Percentiles rank a stretch among this genome's conserved stretches.
phyloP scores from a whole-genome alignment of 2,113 vertebrate species.

The Calypte anna region DNA sequence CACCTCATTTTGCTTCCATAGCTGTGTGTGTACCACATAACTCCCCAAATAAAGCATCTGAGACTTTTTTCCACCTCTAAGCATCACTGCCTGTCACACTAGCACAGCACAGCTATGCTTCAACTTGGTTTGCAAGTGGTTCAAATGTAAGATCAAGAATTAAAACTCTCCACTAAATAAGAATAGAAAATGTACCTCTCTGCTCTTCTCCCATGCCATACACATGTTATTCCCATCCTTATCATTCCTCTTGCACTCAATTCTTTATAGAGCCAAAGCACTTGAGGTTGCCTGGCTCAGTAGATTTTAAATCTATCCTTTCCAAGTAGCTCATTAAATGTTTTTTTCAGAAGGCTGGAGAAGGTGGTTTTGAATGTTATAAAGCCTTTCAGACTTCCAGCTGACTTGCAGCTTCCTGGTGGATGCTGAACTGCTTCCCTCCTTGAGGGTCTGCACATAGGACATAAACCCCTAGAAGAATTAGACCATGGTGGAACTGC shows the following conservation, averaged over 20 bases:
- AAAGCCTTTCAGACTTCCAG: neutral
- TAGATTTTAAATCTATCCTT: neutral
- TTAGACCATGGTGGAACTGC: neutral
- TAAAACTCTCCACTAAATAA: neutral
- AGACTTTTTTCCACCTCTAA: neutral
- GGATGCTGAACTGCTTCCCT: neutral
- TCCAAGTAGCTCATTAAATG: neutral
- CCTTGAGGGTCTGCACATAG: neutral
- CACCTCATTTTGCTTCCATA: neutral
- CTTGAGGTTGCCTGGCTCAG: neutral
- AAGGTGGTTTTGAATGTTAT: neutral
- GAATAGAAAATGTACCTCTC: neutral
- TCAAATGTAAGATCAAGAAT: neutral
- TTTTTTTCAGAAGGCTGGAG: neutral
- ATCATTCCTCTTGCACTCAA: neutral
- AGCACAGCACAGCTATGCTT: neutral
- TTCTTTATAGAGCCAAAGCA: neutral
- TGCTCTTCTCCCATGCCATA: neutral
- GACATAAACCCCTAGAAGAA: neutral
- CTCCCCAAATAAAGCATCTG: neutral
- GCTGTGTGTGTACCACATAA: neutral
- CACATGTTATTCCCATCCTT: neutral
- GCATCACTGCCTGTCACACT: neutral
- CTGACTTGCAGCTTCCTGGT: neutral
- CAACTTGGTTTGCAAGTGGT: neutral